Conservation (phyloP, 1,140 invertebrate genomes). For the Periplaneta americana region DNA sequence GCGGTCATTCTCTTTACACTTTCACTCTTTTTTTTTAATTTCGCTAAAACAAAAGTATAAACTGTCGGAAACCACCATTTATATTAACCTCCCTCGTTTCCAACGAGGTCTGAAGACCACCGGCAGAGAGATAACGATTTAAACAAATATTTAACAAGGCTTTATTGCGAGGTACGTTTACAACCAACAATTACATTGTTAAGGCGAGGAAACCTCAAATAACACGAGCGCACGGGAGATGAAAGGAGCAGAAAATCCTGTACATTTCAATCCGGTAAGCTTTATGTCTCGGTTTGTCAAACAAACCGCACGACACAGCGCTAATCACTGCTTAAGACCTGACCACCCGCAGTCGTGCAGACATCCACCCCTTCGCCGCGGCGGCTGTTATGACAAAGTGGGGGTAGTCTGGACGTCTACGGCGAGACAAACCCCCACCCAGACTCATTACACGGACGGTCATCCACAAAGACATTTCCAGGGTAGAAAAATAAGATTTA, state of each 20-base stretch:
- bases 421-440: not conserved
- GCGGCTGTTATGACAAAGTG: not conserved
- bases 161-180: not conserved
- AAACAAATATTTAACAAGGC: not conserved
- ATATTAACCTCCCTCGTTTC: too few relatives aligned
- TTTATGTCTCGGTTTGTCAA: not conserved
- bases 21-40: too few relatives aligned
- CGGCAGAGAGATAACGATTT: not conserved
- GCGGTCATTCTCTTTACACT: too few relatives aligned
- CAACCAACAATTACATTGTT: not conserved
- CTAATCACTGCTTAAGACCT: not conserved
- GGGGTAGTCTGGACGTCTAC: too few relatives aligned
- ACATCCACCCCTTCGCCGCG: not conserved
- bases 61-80: too few relatives aligned
- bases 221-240: not conserved
- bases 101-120: not conserved
- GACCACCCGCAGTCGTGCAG: not conserved
- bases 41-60: too few relatives aligned
- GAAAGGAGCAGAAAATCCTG: not conserved
- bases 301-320: not conserved
- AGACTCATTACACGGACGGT: not conserved
- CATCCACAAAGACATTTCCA: not conserved
- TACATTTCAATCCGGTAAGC: not conserved
- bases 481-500: not conserved
- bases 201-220: not conserved